Percentiles rank a stretch among this genome's conserved stretches.
These are phyloP conservation scores for Chinchilla lanigera DNA, from an alignment of 2,113 vertebrate genomes.

Conservation along the genomic window DNA sequence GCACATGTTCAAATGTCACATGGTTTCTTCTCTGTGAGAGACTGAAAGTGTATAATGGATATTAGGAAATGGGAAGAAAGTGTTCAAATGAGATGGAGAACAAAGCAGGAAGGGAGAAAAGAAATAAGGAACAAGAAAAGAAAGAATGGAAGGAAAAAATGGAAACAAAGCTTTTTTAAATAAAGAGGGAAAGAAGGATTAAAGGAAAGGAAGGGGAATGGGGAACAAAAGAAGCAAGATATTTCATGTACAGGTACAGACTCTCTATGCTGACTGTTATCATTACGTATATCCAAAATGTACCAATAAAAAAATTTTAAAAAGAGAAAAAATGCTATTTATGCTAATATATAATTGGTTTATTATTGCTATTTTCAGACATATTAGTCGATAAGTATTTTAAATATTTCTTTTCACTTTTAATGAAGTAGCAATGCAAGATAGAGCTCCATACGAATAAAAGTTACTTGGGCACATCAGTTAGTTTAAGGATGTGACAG, in stretches of 20 bases:
- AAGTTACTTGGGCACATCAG: neutral
- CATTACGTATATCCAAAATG: neutral
- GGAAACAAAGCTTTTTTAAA: neutral
- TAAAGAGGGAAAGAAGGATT: neutral
- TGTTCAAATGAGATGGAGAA: neutral
- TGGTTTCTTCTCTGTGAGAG: neutral
- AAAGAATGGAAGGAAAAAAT: neutral
- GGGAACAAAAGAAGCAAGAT: neutral
- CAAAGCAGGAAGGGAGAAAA: neutral
- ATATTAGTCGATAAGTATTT: neutral
- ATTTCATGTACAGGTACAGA: neutral
- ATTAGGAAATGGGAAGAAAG: neutral
- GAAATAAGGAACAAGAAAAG: neutral
- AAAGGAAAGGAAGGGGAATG: neutral
- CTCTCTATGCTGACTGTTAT: neutral
- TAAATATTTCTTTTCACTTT: slow-evolving; percentile 48
- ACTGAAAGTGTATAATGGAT: neutral
- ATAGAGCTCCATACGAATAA: neutral
- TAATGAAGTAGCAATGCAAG: neutral
- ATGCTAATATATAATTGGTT: neutral
- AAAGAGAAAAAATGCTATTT: neutral
- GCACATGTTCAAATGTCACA: neutral
- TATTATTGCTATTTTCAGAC: slow-evolving; percentile 4
- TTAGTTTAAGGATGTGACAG: neutral
- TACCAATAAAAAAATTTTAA: neutral